Conservation (phyloP, 2,113 vertebrate species). For the Ciconia maguari region DNA sequence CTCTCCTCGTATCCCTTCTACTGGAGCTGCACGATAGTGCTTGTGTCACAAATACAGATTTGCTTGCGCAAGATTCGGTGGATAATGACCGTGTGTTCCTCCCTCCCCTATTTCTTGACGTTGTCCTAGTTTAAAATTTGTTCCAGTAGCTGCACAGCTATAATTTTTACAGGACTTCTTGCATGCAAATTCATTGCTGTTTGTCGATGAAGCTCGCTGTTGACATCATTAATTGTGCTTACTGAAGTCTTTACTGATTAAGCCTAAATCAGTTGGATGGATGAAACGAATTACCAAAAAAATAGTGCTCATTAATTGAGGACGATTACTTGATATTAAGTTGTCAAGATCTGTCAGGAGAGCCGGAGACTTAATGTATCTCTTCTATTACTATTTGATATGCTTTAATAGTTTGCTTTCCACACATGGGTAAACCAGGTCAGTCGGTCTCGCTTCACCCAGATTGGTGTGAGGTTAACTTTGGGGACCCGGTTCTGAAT, state of each 20-base stretch:
- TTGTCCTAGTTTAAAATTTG: not conserved
- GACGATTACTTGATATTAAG: not conserved
- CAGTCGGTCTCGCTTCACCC: not conserved
- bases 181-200: not conserved
- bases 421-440: not conserved
- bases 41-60: not conserved
- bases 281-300: not conserved
- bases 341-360: not conserved
- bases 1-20: not conserved
- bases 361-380: not conserved
- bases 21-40: too few relatives aligned
- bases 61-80: not conserved
- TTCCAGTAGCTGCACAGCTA: not conserved
- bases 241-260: not conserved
- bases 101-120: not conserved
- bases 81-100: not conserved
- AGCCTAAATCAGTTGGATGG: not conserved
- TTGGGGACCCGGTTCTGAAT: not conserved
- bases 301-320: not conserved
- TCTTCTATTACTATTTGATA: not conserved
- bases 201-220: not conserved
- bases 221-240: not conserved
- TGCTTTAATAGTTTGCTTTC: not conserved
- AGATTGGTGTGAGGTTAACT: not conserved
- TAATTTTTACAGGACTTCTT: not conserved